These are phyloP conservation scores for Buphagus erythrorhynchus DNA, from an alignment of 2,797 vertebrate genomes.

Conservation along the genomic window DNA sequence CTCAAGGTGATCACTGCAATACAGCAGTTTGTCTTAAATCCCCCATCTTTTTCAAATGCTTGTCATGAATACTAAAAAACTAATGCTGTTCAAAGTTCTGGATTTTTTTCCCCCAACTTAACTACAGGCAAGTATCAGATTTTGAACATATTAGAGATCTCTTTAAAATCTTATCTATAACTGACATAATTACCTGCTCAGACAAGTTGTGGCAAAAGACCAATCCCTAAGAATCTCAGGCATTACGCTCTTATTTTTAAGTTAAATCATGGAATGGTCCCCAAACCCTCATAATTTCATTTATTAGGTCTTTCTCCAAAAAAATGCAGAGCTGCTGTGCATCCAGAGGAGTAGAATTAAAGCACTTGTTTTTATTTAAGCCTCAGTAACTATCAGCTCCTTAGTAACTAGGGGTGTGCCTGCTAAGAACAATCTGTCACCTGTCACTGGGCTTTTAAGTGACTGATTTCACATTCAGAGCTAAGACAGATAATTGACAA, in stretches of 20 bases:
- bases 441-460: not conserved
- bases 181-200: not conserved
- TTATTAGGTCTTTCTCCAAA: not conserved
- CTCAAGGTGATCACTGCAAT: not conserved
- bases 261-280: not conserved
- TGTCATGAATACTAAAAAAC: not conserved
- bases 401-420: not conserved
- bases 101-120: not conserved
- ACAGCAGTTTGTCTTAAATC: not conserved
- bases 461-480: not conserved
- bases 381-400: not conserved
- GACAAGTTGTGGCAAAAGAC: not conserved
- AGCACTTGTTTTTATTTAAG: not conserved
- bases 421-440: constrained; percentile 15
- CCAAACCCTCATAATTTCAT: not conserved
- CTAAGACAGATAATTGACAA: constrained; percentile 11
- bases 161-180: not conserved
- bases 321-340: not conserved
- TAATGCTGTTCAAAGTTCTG: not conserved
- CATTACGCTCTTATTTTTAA: not conserved
- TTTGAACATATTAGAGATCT: not conserved
- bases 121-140: not conserved
- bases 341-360: not conserved
- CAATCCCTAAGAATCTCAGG: not conserved
- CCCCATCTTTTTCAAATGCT: not conserved